Evolutionary conservation across 2,888 invertebrate genomes (phyloP).

Genomic region (Spilosoma lubricipeda): DNA sequence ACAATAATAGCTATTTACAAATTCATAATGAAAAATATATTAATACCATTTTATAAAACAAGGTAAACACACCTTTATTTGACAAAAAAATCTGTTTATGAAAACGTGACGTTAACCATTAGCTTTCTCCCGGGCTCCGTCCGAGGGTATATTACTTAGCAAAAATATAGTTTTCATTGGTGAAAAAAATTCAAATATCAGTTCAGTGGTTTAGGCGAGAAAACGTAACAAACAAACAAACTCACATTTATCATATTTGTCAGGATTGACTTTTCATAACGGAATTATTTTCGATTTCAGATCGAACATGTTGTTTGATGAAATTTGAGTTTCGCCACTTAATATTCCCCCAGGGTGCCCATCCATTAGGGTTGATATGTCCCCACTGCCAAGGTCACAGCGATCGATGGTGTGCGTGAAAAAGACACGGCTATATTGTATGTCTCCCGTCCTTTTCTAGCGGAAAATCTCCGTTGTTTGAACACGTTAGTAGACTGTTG

Average conservation of each 20-base stretch:
- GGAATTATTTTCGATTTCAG: background rate
- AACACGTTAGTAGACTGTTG: slow-evolving; percentile 57
- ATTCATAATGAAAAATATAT: too few relatives aligned
- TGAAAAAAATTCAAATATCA: too few relatives aligned
- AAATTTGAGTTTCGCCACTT: slow-evolving; percentile 29
- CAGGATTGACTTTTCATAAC: background rate
- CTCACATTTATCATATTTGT: background rate
- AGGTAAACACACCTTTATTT: too few relatives aligned
- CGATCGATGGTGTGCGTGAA: slow-evolving; percentile 65
- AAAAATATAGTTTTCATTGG: too few relatives aligned
- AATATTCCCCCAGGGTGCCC: slow-evolving; percentile 36
- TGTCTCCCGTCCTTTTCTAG: slow-evolving; percentile 49
- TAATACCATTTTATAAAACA: too few relatives aligned
- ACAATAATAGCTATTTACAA: too few relatives aligned
- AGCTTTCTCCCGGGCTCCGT: too few relatives aligned
- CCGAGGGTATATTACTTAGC: too few relatives aligned
- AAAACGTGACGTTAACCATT: too few relatives aligned
- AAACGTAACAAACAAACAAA: too few relatives aligned
- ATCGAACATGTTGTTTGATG: slow-evolving; percentile 6
- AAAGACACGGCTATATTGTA: slow-evolving; percentile 53
- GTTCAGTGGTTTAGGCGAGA: too few relatives aligned
- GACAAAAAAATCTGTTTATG: too few relatives aligned
- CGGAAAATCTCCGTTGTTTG: slow-evolving; percentile 40
- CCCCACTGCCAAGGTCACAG: slow-evolving; percentile 81
- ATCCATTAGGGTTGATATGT: slow-evolving; percentile 52